Evolutionary conservation across 1,140 invertebrate genomes (phyloP).

Genomic region (Papilio dardanus): DNA sequence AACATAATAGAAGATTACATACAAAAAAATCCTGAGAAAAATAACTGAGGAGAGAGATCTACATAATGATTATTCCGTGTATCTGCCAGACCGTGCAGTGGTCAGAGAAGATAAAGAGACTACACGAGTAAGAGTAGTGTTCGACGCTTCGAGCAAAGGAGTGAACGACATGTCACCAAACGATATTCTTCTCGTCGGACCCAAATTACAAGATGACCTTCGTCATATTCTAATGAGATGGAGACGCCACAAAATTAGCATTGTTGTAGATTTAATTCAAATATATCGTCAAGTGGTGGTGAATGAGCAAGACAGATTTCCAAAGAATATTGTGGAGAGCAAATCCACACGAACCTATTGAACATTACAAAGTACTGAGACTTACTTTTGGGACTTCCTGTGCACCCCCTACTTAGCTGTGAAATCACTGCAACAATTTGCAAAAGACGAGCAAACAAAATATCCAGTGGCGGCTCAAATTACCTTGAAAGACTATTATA

Average conservation of each 20-base stretch:
- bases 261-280: background rate
- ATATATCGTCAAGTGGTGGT: slow-evolving; percentile 12
- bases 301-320: background rate
- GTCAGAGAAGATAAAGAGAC: background rate
- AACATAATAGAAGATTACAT: slow-evolving; percentile 41
- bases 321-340: slow-evolving; percentile 19
- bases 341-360: background rate
- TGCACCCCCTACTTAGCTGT: slow-evolving; percentile 13
- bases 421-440: slow-evolving; percentile 1
- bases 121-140: background rate
- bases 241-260: background rate
- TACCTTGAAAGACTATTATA: background rate
- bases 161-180: background rate
- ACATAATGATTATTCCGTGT: background rate
- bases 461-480: background rate
- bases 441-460: background rate
- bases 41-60: too few relatives aligned
- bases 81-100: slow-evolving; percentile 2
- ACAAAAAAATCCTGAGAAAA: background rate
- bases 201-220: background rate
- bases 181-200: background rate
- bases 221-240: background rate
- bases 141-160: slow-evolving; percentile 12
- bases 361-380: background rate
- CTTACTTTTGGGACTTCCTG: background rate